These are phyloP conservation scores for Notodonta ziczac DNA, from an alignment of 2,888 invertebrate species.

Conservation along the genomic window DNA sequence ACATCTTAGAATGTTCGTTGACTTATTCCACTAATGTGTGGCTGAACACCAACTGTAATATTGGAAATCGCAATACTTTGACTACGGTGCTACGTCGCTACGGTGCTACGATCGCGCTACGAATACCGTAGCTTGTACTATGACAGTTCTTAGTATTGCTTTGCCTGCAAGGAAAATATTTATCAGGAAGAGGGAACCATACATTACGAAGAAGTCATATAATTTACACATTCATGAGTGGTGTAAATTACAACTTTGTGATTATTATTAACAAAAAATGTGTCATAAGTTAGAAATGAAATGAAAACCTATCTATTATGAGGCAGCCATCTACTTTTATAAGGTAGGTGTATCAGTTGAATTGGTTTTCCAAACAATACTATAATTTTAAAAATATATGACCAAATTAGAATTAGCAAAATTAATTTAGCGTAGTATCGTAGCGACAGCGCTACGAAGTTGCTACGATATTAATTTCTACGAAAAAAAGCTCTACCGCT, in stretches of 20 bases:
- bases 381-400: too few relatives aligned
- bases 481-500: neutral
- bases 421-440: too few relatives aligned
- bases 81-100: constrained; percentile 5
- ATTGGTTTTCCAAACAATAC: too few relatives aligned
- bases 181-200: neutral
- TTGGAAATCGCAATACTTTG: constrained; percentile 13
- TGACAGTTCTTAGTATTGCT: constrained; percentile 8
- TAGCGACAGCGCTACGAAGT: neutral
- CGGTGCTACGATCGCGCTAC: constrained; percentile 23
- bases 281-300: too few relatives aligned
- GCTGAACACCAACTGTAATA: constrained; percentile 10
- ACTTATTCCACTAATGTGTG: neutral
- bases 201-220: too few relatives aligned
- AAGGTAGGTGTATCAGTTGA: too few relatives aligned
- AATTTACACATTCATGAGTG: too few relatives aligned
- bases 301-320: too few relatives aligned
- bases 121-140: constrained; percentile 22
- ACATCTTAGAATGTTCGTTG: neutral
- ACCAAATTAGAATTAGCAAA: too few relatives aligned
- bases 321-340: too few relatives aligned
- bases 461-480: neutral
- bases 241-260: too few relatives aligned
- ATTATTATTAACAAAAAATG: too few relatives aligned
- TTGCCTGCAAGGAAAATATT: constrained; percentile 4